Conservation (phyloP, 2,797 vertebrate species). For the Dryobates pubescens region DNA sequence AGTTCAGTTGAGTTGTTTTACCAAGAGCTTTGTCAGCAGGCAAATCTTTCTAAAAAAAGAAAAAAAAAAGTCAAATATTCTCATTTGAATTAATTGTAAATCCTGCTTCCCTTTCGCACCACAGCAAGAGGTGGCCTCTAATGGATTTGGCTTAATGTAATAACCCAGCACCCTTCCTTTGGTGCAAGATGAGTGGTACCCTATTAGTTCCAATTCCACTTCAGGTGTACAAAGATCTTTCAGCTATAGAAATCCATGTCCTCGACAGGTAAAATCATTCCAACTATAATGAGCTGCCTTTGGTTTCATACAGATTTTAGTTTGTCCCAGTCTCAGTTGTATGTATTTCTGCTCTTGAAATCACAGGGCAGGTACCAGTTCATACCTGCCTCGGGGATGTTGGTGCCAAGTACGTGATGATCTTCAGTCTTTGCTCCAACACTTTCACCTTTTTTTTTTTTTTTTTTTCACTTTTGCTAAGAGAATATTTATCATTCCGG, state of each 20-base stretch:
- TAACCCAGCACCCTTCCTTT: rapidly evolving
- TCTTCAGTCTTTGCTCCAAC: not conserved
- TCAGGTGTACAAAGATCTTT: not conserved
- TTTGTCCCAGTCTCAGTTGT: not conserved
- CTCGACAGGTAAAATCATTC: not conserved
- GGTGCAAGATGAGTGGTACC: not conserved
- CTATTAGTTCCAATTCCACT: not conserved
- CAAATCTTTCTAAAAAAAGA: not conserved
- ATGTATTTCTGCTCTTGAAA: not conserved
- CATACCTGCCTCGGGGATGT: not conserved
- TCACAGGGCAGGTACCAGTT: not conserved
- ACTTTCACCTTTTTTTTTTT: not conserved
- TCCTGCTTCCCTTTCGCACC: not conserved
- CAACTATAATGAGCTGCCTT: not conserved
- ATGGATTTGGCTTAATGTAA: not conserved
- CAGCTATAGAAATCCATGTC: not conserved
- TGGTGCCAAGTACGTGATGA: not conserved
- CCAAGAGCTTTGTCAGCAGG: not conserved
- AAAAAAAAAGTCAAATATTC: not conserved
- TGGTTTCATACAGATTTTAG: not conserved
- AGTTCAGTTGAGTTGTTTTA: not conserved
- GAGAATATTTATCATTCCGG: not conserved
- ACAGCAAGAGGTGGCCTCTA: rapidly evolving
- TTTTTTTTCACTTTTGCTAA: not conserved
- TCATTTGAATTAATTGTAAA: not conserved